Percentiles rank a stretch among this genome's conserved stretches.
Conservation (phyloP, 2,888 invertebrate genomes). For the Ditylenchus weischeri region DNA sequence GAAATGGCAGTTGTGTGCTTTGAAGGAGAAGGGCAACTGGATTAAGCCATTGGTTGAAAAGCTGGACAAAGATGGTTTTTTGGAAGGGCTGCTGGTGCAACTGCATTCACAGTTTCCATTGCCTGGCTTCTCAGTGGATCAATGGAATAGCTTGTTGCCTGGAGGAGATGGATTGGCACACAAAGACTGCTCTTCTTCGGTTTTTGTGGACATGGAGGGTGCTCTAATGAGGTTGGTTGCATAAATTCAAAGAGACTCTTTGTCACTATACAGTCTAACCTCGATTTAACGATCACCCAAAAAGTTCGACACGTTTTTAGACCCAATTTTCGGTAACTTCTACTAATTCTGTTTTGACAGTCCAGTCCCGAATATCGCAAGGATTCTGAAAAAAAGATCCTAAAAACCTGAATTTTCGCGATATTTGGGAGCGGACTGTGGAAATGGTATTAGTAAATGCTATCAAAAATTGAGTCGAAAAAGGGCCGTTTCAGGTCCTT, state of each 20-base stretch:
- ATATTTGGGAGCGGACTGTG: too few relatives aligned
- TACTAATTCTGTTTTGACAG: too few relatives aligned
- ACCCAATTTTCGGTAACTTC: too few relatives aligned
- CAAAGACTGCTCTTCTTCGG: background rate
- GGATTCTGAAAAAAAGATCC: too few relatives aligned
- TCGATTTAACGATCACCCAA: background rate
- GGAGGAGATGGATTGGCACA: conserved; percentile 9
- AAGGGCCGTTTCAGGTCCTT: too few relatives aligned
- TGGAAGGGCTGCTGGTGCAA: conserved; percentile 46
- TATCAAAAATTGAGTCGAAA: too few relatives aligned
- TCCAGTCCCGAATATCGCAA: too few relatives aligned
- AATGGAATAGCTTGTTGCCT: conserved; percentile 46
- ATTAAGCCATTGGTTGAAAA: conserved; percentile 27
- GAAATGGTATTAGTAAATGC: too few relatives aligned
- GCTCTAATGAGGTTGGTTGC: conserved; percentile 23
- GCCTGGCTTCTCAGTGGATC: conserved; percentile 46
- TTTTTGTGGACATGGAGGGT: conserved; percentile 16
- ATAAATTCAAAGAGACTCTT: background rate
- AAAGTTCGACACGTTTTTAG: background rate
- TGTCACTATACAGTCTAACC: background rate
- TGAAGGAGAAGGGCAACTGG: conserved; percentile 24
- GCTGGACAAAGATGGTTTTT: conserved; percentile 30
- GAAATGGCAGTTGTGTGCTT: conserved; percentile 46
- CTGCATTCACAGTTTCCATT: conserved; percentile 49
- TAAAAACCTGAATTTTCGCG: too few relatives aligned